Conservation (phyloP, 1,140 invertebrate genomes). For the Tetramorium alpestre region DNA sequence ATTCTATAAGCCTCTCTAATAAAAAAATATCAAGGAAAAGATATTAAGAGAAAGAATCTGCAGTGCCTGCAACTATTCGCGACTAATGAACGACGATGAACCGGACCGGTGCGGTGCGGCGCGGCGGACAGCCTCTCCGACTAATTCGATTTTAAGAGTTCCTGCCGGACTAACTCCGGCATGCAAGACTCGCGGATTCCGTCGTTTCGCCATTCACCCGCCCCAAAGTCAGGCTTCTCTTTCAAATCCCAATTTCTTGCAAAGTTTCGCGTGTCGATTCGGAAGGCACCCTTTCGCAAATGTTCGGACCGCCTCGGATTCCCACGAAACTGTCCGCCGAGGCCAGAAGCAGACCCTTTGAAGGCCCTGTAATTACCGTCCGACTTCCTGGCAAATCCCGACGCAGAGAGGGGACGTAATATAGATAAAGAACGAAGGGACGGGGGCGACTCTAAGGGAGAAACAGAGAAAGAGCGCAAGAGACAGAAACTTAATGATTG, state of each 20-base stretch:
- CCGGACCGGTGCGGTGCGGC: background rate
- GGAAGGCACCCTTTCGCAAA: slow-evolving; percentile 46
- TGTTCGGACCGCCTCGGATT: slow-evolving; percentile 56
- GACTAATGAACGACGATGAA: slow-evolving; percentile 25
- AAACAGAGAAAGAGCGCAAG: slow-evolving; percentile 11
- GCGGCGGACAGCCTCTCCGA: background rate
- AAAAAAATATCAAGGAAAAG: background rate
- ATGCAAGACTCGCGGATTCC: slow-evolving; percentile 20
- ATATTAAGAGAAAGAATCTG: slow-evolving; percentile 8
- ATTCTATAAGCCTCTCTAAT: background rate
- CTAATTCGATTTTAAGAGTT: slow-evolving; percentile 52
- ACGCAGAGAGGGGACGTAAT: slow-evolving; percentile 45
- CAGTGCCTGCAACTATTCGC: background rate
- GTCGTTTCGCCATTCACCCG: slow-evolving; percentile 36
- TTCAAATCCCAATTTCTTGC: slow-evolving; percentile 65
- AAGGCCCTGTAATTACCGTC: slow-evolving; percentile 73
- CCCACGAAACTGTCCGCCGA: slow-evolving; percentile 70
- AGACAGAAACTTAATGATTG: slow-evolving; percentile 65
- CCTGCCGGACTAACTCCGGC: background rate
- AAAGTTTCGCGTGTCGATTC: slow-evolving; percentile 57
- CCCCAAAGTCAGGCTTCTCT: slow-evolving; percentile 1
- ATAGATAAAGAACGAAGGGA: slow-evolving; percentile 58
- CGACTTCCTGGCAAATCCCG: slow-evolving; percentile 68
- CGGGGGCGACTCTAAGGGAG: background rate
- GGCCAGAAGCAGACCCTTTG: slow-evolving; percentile 72